These are phyloP conservation scores for Cheilosia scutellata DNA, from an alignment of 2,888 invertebrate species.

Conservation along the genomic window DNA sequence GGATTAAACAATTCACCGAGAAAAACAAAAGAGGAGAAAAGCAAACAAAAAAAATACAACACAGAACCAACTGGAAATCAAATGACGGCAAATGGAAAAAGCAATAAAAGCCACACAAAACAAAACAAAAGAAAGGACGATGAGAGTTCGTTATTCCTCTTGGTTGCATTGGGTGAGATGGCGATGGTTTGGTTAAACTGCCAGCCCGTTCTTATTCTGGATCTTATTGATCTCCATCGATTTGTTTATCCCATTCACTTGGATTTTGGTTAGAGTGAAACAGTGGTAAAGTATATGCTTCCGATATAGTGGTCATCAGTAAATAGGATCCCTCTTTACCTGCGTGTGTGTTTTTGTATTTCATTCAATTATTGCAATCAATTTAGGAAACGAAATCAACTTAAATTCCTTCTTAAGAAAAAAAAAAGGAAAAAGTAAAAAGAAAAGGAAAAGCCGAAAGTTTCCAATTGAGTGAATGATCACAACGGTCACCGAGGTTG, in stretches of 20 bases:
- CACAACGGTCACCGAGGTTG: constrained; percentile 30
- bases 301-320: neutral
- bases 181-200: constrained; percentile 2
- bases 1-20: constrained; percentile 70
- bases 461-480: constrained; percentile 67
- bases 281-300: neutral
- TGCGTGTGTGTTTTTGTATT: constrained; percentile 42
- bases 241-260: constrained; percentile 40
- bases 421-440: neutral
- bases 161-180: constrained; percentile 38
- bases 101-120: constrained; percentile 69
- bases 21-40: constrained; percentile 46
- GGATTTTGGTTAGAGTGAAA: neutral
- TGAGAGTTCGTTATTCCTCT: constrained; percentile 54
- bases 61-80: constrained; percentile 52
- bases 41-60: neutral
- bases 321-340: constrained; percentile 22
- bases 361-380: constrained; percentile 64
- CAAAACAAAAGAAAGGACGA: constrained; percentile 51
- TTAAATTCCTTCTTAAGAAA: constrained; percentile 36
- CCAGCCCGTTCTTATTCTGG: constrained; percentile 44
- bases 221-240: constrained; percentile 69
- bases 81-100: constrained; percentile 64
- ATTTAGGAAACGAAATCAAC: constrained; percentile 55
- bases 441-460: constrained; percentile 18